phyloP scores from a whole-genome alignment of 2,113 vertebrate species.

The Thalassoma bifasciatum region DNA sequence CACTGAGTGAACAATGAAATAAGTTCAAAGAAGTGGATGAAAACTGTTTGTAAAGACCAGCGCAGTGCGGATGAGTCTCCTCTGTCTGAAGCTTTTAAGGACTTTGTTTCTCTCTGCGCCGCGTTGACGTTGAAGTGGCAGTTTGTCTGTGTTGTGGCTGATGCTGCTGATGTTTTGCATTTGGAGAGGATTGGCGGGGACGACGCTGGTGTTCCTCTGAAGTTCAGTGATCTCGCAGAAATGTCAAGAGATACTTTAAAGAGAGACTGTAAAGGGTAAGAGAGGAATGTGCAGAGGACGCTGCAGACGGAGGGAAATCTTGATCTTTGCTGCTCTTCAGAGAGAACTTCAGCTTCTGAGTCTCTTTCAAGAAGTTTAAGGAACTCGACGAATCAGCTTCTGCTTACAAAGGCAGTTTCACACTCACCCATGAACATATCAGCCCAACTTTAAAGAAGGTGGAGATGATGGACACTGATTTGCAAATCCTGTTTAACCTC shows the following conservation, averaged over 20 bases:
- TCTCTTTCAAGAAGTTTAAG: conserved; percentile 2
- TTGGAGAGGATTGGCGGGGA: conserved; percentile 17
- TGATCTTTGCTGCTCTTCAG: conserved; percentile 25
- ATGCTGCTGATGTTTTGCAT: background rate
- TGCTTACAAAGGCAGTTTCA: too few relatives aligned
- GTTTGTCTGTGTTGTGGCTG: conserved; percentile 5
- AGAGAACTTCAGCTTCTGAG: background rate
- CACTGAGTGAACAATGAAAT: too few relatives aligned
- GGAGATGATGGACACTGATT: too few relatives aligned
- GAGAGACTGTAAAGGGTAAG: conserved; percentile 10
- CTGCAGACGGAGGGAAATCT: conserved; percentile 8
- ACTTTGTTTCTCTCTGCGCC: background rate
- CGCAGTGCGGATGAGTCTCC: too few relatives aligned
- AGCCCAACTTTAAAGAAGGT: too few relatives aligned
- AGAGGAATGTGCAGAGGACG: conserved; percentile 16
- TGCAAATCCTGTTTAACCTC: too few relatives aligned
- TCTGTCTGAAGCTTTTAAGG: background rate
- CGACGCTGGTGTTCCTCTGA: conserved; percentile 19
- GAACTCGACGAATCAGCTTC: background rate
- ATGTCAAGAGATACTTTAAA: conserved; percentile 48
- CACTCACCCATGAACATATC: too few relatives aligned
- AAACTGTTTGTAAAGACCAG: background rate
- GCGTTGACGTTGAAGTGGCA: background rate
- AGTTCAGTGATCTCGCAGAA: conserved; percentile 11
- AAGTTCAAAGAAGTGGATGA: background rate